phyloP scores from a whole-genome alignment of 2,113 vertebrate species.

The Otolemur garnettii region DNA sequence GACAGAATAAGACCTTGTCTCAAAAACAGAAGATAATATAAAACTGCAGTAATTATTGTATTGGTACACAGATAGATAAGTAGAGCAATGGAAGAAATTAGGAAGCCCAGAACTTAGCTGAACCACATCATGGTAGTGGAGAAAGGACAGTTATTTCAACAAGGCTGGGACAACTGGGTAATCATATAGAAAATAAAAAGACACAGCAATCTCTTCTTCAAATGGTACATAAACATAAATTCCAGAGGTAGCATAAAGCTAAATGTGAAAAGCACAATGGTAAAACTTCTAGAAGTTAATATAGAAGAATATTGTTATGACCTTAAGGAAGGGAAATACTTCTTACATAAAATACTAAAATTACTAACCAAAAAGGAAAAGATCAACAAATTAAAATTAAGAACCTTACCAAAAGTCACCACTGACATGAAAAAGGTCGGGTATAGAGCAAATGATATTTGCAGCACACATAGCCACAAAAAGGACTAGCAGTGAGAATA shows the following conservation, averaged over 20 bases:
- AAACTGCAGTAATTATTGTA: not conserved
- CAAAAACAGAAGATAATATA: too few relatives aligned
- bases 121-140: not conserved
- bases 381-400: constrained; percentile 6
- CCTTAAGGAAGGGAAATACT: not conserved
- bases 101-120: not conserved
- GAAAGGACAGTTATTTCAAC: not conserved
- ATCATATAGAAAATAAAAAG: not conserved
- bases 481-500: constrained; percentile 8
- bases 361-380: not conserved
- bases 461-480: not conserved
- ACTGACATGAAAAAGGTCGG: not conserved
- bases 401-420: not conserved
- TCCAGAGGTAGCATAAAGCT: not conserved
- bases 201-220: not conserved
- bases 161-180: not conserved
- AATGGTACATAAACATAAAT: not conserved
- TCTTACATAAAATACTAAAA: not conserved
- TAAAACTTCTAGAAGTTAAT: constrained; percentile 9
- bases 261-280: constrained; percentile 6
- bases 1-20: too few relatives aligned
- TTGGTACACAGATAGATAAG: not conserved
- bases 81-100: constrained; percentile 1
- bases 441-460: not conserved
- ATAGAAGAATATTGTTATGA: not conserved